A percentile compares a stretch with the other conserved stretches of the same genome.
Evolutionary conservation across 2,888 invertebrate species (phyloP).

Genomic region (Xestia sexstrigata): DNA sequence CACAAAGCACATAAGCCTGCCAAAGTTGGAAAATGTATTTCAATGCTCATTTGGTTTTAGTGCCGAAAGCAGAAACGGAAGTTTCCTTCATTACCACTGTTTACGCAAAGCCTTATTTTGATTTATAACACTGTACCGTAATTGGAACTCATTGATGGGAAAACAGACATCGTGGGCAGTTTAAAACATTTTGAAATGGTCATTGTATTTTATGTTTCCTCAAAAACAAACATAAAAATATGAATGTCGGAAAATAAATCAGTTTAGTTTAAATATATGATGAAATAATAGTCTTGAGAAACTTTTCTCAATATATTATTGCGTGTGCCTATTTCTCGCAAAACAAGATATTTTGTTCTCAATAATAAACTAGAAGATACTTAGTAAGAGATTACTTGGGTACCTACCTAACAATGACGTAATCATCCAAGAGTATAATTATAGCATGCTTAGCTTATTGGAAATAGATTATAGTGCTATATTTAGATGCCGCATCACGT

Average conservation of each 20-base stretch:
- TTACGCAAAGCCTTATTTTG: slow-evolving; percentile 48
- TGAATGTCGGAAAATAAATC: slow-evolving; percentile 29
- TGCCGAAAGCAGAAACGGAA: slow-evolving; percentile 44
- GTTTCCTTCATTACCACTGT: slow-evolving; percentile 39
- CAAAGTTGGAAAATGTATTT: slow-evolving; percentile 54
- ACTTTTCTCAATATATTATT: not conserved
- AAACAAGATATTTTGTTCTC: not conserved
- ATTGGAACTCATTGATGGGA: slow-evolving; percentile 14
- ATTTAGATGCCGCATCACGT: not conserved
- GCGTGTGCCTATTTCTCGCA: not conserved
- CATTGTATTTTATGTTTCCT: slow-evolving; percentile 49
- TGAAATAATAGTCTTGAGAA: slow-evolving; percentile 1
- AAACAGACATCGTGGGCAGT: slow-evolving; percentile 3
- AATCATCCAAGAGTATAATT: not conserved
- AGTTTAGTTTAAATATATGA: slow-evolving; percentile 18
- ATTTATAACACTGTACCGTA: slow-evolving; percentile 42
- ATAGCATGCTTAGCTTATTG: not conserved
- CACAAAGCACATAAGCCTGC: slow-evolving; percentile 46
- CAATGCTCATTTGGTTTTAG: slow-evolving; percentile 45
- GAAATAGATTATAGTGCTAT: not conserved
- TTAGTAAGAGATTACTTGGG: not conserved
- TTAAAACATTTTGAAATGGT: slow-evolving; percentile 32
- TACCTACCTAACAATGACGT: not conserved
- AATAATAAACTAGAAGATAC: not conserved
- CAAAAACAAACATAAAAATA: slow-evolving; percentile 33